phyloP scores from a whole-genome alignment of 2,888 invertebrate species.

The Stenurella melanura region DNA sequence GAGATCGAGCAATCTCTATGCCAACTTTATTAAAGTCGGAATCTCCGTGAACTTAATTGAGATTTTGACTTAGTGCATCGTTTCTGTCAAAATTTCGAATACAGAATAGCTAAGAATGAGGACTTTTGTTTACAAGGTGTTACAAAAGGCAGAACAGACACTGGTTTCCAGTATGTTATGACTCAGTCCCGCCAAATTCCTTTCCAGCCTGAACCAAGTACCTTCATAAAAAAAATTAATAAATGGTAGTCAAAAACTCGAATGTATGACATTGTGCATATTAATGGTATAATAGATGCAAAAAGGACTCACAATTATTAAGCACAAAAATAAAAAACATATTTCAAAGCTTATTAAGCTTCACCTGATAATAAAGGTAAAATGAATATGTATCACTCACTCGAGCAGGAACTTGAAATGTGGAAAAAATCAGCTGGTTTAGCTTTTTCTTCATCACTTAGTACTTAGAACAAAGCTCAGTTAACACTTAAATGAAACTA shows the following conservation, averaged over 20 bases:
- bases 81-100: no score
- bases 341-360: constrained; percentile 4
- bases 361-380: not conserved
- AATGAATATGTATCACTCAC: not conserved
- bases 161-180: no score
- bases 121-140: no score
- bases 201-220: not conserved
- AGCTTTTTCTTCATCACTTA: no score
- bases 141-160: no score
- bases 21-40: no score
- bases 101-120: no score
- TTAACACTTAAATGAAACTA: no score
- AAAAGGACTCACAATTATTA: constrained; percentile 11
- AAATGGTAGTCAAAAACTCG: not conserved
- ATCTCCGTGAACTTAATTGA: no score
- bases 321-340: constrained; percentile 5
- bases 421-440: not conserved
- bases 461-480: not conserved
- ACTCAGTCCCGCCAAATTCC: no score
- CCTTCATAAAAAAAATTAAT: constrained; percentile 12
- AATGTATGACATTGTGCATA: constrained; percentile 2
- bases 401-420: not conserved
- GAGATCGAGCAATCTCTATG: no score
- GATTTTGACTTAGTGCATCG: no score
- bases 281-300: constrained; percentile 19